These are phyloP conservation scores for Dicrurus megarhynchus DNA, from an alignment of 2,113 vertebrate species.

Conservation along the genomic window DNA sequence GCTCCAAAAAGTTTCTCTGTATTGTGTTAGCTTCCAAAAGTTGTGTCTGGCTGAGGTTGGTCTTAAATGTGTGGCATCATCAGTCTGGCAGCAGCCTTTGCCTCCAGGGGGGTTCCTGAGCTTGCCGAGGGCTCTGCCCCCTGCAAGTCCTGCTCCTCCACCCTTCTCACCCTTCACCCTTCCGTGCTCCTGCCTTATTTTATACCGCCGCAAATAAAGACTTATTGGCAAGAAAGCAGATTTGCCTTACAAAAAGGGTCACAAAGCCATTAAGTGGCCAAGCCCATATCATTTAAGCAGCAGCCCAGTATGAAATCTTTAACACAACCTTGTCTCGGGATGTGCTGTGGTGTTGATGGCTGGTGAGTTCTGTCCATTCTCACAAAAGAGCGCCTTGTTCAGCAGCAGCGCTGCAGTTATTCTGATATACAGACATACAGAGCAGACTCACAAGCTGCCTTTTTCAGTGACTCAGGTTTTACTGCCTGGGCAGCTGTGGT, in stretches of 20 bases:
- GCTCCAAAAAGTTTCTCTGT: background rate
- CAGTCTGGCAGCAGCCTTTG: background rate
- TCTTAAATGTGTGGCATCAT: background rate
- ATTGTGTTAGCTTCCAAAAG: background rate
- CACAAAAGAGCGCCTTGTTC: background rate
- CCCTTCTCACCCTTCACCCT: background rate
- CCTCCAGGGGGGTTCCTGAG: too few species aligned
- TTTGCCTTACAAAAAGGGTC: background rate
- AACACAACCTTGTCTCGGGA: accelerated
- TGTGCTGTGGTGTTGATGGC: accelerated
- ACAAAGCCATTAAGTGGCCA: background rate
- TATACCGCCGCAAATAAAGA: background rate
- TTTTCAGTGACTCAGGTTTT: background rate
- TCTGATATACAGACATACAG: background rate
- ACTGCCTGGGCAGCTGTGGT: background rate
- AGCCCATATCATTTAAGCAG: background rate
- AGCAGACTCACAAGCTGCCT: background rate
- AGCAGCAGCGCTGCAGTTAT: background rate
- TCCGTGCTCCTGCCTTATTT: background rate
- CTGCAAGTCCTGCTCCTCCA: background rate
- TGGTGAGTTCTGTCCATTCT: background rate
- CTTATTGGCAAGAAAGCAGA: background rate
- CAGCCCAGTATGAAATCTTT: background rate
- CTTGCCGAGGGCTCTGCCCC: background rate
- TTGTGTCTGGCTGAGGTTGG: background rate